A percentile compares a stretch with the other conserved stretches of the same genome.
These are phyloP conservation scores for Dendrocincla tyrannina DNA, from an alignment of 2,797 vertebrate species.

Conservation along the genomic window DNA sequence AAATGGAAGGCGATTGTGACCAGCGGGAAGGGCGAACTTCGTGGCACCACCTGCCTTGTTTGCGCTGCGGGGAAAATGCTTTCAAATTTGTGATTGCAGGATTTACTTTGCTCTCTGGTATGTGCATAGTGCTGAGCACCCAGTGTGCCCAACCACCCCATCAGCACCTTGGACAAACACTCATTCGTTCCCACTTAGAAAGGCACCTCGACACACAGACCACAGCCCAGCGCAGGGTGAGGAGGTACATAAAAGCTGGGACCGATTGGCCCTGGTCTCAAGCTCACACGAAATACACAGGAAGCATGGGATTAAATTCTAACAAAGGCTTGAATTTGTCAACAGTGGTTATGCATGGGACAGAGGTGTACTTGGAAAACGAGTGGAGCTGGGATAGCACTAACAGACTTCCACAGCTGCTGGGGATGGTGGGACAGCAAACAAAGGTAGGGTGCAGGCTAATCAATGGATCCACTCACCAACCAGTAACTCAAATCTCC, in stretches of 20 bases:
- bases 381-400: slow-evolving; percentile 62
- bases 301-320: slow-evolving; percentile 59
- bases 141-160: not conserved
- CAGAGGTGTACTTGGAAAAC: slow-evolving; percentile 42
- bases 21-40: slow-evolving; percentile 45
- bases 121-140: slow-evolving; percentile 9
- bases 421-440: slow-evolving; percentile 45
- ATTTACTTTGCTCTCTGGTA: slow-evolving; percentile 68
- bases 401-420: slow-evolving; percentile 40
- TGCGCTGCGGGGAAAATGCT: slow-evolving; percentile 53
- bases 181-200: not conserved
- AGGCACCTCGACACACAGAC: not conserved
- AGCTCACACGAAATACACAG: slow-evolving; percentile 31
- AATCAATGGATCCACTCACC: slow-evolving; percentile 31
- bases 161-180: not conserved
- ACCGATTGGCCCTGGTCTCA: slow-evolving; percentile 62
- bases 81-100: slow-evolving; percentile 64
- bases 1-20: slow-evolving; percentile 60
- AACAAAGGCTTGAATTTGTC: slow-evolving; percentile 41
- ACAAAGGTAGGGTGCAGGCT: slow-evolving; percentile 59
- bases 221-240: slow-evolving; percentile 12
- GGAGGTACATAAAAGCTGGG: not conserved
- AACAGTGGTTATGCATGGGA: slow-evolving; percentile 46
- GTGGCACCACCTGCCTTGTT: slow-evolving; percentile 31
- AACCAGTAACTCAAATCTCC: slow-evolving; percentile 39